A percentile compares a stretch with the other conserved stretches of the same genome.
These are phyloP conservation scores for Pseudochirops corinnae DNA, from an alignment of 2,797 vertebrate genomes.

Conservation along the genomic window DNA sequence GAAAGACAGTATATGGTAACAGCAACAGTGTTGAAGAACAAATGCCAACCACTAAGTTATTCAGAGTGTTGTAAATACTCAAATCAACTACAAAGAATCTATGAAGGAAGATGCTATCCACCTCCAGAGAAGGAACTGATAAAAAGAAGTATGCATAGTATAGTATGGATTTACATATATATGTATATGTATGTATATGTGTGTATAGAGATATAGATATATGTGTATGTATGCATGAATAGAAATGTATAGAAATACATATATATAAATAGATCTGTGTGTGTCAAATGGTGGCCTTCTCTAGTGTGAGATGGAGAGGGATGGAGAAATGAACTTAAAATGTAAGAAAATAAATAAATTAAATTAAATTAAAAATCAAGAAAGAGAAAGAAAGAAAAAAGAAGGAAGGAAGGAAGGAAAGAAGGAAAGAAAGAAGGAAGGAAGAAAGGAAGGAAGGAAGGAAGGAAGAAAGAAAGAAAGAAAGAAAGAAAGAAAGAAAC, in stretches of 20 bases:
- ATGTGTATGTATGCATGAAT: no score
- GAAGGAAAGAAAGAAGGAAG: background rate
- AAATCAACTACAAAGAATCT: background rate
- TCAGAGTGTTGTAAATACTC: background rate
- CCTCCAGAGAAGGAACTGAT: background rate
- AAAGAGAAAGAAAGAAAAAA: background rate
- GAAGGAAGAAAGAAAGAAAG: no score
- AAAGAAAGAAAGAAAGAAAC: no score
- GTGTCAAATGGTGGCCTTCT: background rate
- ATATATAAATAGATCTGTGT: background rate
- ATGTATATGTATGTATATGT: no score
- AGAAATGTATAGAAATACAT: no score
- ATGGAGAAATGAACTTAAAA: background rate
- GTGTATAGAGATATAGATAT: no score
- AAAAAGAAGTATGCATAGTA: background rate
- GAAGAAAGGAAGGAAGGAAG: no score
- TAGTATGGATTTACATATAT: background rate
- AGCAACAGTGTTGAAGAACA: background rate
- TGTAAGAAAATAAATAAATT: background rate
- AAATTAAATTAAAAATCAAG: background rate
- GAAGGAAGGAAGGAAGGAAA: background rate
- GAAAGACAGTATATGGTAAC: background rate
- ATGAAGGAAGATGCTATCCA: background rate
- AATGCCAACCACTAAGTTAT: background rate
- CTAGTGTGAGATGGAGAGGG: background rate